Percentiles rank a stretch among this genome's conserved stretches.
Conservation (phyloP, 2,888 invertebrate species). For the Lomographa bimaculata region DNA sequence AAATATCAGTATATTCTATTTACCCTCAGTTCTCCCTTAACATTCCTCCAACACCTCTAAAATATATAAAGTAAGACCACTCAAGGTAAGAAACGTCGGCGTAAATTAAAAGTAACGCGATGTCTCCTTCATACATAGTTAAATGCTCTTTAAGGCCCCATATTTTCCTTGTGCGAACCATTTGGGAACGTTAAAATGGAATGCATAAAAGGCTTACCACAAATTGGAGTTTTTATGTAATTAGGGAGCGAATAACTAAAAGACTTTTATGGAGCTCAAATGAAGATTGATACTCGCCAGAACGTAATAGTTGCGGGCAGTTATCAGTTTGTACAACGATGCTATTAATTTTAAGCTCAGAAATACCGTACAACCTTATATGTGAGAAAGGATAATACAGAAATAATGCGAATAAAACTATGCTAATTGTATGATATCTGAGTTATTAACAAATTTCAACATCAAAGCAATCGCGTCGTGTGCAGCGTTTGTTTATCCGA, state of each 20-base stretch:
- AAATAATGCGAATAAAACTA: no score
- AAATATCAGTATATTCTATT: slow-evolving; percentile 26
- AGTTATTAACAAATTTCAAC: not conserved
- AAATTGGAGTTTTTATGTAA: slow-evolving; percentile 72
- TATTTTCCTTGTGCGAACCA: slow-evolving; percentile 68
- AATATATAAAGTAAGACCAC: slow-evolving; percentile 63
- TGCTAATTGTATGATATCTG: no score
- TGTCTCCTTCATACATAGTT: slow-evolving; percentile 79
- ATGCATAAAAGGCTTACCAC: slow-evolving; percentile 68
- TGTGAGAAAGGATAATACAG: no score
- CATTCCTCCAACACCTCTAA: slow-evolving; percentile 55
- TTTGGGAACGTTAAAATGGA: slow-evolving; percentile 70
- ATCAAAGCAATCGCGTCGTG: slow-evolving; percentile 3
- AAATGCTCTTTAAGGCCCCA: slow-evolving; percentile 74
- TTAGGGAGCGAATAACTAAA: slow-evolving; percentile 64
- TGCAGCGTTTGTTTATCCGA: slow-evolving; percentile 19
- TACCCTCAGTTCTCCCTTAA: slow-evolving; percentile 37
- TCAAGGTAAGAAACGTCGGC: slow-evolving; percentile 61
- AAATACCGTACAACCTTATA: no score
- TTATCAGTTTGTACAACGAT: slow-evolving; percentile 19
- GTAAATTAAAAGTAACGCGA: slow-evolving; percentile 78
- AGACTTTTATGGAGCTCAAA: slow-evolving; percentile 47
- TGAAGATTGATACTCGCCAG: slow-evolving; percentile 37
- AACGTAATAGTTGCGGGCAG: slow-evolving; percentile 18
- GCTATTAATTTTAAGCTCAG: slow-evolving; percentile 21